Evolutionary conservation across 1,140 invertebrate species (phyloP), one percentile per base, ranked within the genome.

Genomic region (Oreohelix idahoensis): DNA sequence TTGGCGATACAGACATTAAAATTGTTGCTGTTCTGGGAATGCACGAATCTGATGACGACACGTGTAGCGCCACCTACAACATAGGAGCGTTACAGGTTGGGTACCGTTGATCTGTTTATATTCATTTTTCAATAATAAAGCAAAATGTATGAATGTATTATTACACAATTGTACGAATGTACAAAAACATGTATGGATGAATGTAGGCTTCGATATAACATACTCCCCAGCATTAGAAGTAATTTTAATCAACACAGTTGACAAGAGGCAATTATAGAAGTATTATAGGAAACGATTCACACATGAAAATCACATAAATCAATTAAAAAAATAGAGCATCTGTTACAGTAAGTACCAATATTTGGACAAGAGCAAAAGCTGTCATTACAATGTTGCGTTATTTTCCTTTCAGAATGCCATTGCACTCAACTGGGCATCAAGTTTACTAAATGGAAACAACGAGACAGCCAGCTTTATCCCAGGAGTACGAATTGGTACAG

Each of bases 401-500:
- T 58, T 23, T 15, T 38, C 1, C 15, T 35, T 45, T 29, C 74
- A 76, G 74, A 23, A 32, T 2, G 74, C 74, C 74, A 35, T 76
- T 26, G 74, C 74, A 4, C 13, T 76, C 5, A 15, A 76, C n/a
- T 76, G 38, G 38, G 74, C 39, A 49, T 15, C 45, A 20, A 4
- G 11, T 42, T 13, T 76, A 20, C 4, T 76, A 15, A 76, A 76
- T 32, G 74, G 74, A 32, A 2, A 76, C 15, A 42, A 76, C 29
- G 17, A 2, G 5, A 49, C 45, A 15, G 20, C n/a, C 38, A 29
- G 35, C n/a, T 76, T 76, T 49, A 76, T 76, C 38, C 74, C 74
- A 32, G 74, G 74, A 42, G 74, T 76, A 29, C 32, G 39, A 32
- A 76, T 76, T 45, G 74, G 74, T 76, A 51, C 13, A n/a, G n/a